Percentiles rank a stretch among this genome's conserved stretches.
These are phyloP conservation scores for Apteryx mantelli DNA, from an alignment of 2,113 vertebrate species.

Conservation along the genomic window DNA sequence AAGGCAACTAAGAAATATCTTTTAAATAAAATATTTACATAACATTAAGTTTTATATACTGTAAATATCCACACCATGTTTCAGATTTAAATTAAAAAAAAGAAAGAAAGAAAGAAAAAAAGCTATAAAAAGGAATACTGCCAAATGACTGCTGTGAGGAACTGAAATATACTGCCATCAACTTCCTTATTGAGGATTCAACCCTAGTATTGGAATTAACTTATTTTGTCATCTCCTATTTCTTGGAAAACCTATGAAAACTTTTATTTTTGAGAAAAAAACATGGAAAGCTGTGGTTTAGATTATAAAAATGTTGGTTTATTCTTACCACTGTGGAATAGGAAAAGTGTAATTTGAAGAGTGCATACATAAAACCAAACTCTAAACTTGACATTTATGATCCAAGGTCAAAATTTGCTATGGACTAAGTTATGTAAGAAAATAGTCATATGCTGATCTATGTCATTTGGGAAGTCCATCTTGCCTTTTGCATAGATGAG, in stretches of 20 bases:
- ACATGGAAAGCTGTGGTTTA: neutral
- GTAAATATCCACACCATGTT: neutral
- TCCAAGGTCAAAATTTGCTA: neutral
- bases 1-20: neutral
- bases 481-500: neutral
- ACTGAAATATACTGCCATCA: neutral
- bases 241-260: neutral
- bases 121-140: neutral
- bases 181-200: neutral
- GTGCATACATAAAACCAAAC: neutral
- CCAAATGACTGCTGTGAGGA: neutral
- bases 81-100: neutral
- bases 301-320: neutral
- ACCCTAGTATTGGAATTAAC: neutral
- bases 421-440: neutral
- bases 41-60: neutral
- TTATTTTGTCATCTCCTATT: neutral
- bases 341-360: neutral
- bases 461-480: neutral
- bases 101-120: too few species aligned
- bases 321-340: neutral
- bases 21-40: neutral
- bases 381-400: neutral
- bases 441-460: neutral
- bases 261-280: neutral